These are phyloP conservation scores for Neogale vison DNA, from an alignment of 2,113 vertebrate genomes.

Conservation along the genomic window DNA sequence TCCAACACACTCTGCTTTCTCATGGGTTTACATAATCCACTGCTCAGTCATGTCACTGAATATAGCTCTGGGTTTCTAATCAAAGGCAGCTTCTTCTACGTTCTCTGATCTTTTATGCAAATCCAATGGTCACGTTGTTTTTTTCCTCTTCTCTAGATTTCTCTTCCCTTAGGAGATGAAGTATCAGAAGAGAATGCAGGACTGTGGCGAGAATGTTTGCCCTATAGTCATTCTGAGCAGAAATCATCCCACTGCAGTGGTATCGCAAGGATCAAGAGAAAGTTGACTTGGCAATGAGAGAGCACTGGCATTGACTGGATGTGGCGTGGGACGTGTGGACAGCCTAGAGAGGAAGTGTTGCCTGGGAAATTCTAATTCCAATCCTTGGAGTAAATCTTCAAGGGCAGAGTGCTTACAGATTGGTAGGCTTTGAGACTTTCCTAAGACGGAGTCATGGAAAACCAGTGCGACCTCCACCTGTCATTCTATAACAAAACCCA, in stretches of 20 bases:
- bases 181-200: background rate
- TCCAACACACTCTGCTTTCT: background rate
- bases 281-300: background rate
- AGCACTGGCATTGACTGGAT: background rate
- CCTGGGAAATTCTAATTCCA: background rate
- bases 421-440: background rate
- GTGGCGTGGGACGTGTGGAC: background rate
- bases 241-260: background rate
- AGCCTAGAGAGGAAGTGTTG: background rate
- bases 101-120: background rate
- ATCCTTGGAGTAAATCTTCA: background rate
- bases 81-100: background rate
- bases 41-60: background rate
- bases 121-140: background rate
- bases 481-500: background rate
- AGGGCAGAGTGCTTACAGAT: background rate
- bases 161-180: background rate
- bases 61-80: background rate
- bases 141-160: background rate
- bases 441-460: background rate
- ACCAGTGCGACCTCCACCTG: background rate
- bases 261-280: background rate
- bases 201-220: background rate
- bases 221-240: background rate
- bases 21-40: background rate